Percentiles rank a stretch among this genome's conserved stretches.
Evolutionary conservation across 2,797 vertebrate genomes (phyloP).

Genomic region (Nannoperca australis): DNA sequence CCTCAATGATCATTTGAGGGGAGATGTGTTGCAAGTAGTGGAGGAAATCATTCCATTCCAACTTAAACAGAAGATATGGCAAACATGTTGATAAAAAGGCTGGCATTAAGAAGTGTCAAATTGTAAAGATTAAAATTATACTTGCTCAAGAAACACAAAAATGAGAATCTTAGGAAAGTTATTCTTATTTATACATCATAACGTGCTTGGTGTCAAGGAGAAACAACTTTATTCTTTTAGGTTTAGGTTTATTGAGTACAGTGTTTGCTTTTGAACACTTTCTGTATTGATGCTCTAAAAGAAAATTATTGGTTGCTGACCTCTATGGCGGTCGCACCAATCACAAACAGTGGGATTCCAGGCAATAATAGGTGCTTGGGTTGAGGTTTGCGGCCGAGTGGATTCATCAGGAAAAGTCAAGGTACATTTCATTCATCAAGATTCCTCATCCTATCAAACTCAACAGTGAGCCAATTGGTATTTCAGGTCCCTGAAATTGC

Average conservation of each 20-base stretch:
- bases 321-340: constrained; percentile 69
- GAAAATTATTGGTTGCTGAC: constrained; percentile 67
- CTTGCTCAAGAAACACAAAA: constrained; percentile 3
- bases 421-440: constrained; percentile 78
- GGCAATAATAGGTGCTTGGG: constrained; percentile 63
- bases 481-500: constrained; percentile 67
- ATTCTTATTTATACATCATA: constrained; percentile 33
- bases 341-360: constrained; percentile 48
- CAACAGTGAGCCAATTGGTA: constrained; percentile 71
- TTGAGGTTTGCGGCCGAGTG: constrained; percentile 65
- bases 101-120: too few species aligned
- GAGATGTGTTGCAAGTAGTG: constrained; percentile 18
- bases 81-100: too few species aligned
- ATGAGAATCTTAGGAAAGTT: neutral
- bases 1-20: constrained; percentile 13
- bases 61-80: too few species aligned
- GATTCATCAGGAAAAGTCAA: constrained; percentile 82
- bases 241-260: constrained; percentile 25
- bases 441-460: constrained; percentile 73
- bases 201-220: constrained; percentile 22
- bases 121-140: constrained; percentile 7
- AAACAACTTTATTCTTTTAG: constrained; percentile 52
- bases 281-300: constrained; percentile 25
- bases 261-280: constrained; percentile 47
- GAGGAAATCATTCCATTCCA: constrained; percentile 35